phyloP scores from a whole-genome alignment of 2,888 invertebrate species.

The Mallateleia sp. region DNA sequence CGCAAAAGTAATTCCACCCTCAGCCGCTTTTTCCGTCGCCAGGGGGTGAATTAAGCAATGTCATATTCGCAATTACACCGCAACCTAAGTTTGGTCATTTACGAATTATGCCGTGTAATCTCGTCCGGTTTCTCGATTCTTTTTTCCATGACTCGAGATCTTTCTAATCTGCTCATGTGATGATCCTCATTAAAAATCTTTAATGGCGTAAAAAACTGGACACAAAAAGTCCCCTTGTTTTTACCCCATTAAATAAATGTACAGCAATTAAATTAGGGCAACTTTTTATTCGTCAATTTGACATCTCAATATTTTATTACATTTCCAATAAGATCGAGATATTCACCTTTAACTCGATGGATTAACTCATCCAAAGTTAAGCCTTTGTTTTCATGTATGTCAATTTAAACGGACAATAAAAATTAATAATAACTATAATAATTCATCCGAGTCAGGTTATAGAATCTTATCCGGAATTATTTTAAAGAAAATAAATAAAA shows the following conservation, averaged over 20 bases:
- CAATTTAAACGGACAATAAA: too few relatives aligned
- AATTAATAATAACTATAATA: too few relatives aligned
- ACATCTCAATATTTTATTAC: slow-evolving; percentile 30
- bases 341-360: too few relatives aligned
- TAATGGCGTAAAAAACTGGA: slow-evolving; percentile 38
- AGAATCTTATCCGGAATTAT: too few relatives aligned
- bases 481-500: too few relatives aligned
- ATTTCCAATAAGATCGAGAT: slow-evolving; percentile 4
- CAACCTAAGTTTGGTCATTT: slow-evolving; percentile 86
- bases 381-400: too few relatives aligned
- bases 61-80: slow-evolving; percentile 89
- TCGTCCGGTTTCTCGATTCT: slow-evolving; percentile 80
- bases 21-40: slow-evolving; percentile 47
- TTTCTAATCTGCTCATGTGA: slow-evolving; percentile 80
- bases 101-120: slow-evolving; percentile 88
- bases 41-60: slow-evolving; percentile 88
- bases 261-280: slow-evolving; percentile 46
- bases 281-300: slow-evolving; percentile 21
- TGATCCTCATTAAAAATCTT: slow-evolving; percentile 70
- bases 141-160: slow-evolving; percentile 84
- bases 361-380: too few relatives aligned
- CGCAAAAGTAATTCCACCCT: slow-evolving; percentile 62
- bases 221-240: slow-evolving; percentile 33
- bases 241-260: slow-evolving; percentile 58
- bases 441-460: too few relatives aligned